Conservation (phyloP, 2,797 vertebrate genomes). For the Onychomys arenicola region DNA sequence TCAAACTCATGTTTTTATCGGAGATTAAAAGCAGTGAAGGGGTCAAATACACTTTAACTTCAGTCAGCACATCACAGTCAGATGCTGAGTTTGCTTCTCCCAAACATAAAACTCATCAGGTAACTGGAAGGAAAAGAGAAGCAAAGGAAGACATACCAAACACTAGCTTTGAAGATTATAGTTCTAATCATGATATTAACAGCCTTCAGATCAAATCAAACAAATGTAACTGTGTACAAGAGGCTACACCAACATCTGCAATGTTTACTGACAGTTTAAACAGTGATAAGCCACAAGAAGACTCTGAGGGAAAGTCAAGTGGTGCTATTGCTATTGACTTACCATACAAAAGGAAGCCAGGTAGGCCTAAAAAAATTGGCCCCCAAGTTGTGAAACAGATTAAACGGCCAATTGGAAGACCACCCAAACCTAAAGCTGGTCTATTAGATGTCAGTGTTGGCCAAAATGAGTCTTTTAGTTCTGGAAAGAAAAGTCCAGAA, state of each 20-base stretch:
- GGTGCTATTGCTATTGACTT: slow-evolving; percentile 70
- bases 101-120: slow-evolving; percentile 85
- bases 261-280: slow-evolving; percentile 64
- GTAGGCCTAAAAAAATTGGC: slow-evolving; percentile 95
- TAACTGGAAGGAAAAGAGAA: slow-evolving; percentile 80
- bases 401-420: slow-evolving; percentile 96
- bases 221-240: slow-evolving; percentile 59
- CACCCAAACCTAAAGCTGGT: slow-evolving; percentile 92
- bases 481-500: slow-evolving; percentile 82
- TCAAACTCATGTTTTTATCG: slow-evolving; percentile 98
- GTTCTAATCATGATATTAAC: slow-evolving; percentile 82
- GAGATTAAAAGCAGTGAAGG: slow-evolving; percentile 92
- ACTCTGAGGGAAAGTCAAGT: slow-evolving; percentile 83
- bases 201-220: slow-evolving; percentile 69
- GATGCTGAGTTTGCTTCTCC: slow-evolving; percentile 88
- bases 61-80: slow-evolving; percentile 87
- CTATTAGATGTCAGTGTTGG: slow-evolving; percentile 76
- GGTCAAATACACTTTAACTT: slow-evolving; percentile 95
- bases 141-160: slow-evolving; percentile 78
- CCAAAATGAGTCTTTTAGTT: slow-evolving; percentile 75
- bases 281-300: slow-evolving; percentile 80
- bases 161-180: slow-evolving; percentile 76
- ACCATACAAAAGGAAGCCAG: slow-evolving; percentile 94
- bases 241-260: slow-evolving; percentile 68
- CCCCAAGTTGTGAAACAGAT: slow-evolving; percentile 93